Evolutionary conservation across 2,113 vertebrate species (phyloP), one percentile per base, ranked within the genome.

Genomic region (Merops nubicus): DNA sequence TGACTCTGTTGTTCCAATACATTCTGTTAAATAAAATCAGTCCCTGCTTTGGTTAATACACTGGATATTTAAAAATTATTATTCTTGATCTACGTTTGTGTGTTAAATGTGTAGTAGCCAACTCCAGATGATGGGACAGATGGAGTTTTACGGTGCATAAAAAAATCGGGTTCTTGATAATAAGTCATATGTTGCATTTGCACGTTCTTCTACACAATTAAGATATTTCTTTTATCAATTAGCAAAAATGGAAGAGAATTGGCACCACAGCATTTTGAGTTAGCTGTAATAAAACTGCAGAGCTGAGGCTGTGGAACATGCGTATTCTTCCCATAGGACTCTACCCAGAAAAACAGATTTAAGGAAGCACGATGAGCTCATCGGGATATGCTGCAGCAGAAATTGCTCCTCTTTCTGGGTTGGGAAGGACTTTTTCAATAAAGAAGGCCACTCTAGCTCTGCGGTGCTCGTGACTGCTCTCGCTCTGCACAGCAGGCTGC

Each of bases 71-170:
- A 78, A 96, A 92, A 93, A 28, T 62, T 95, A 56, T 70, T 94
- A 90, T 91, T 95, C 85, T 92, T 91, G 82, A 60, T 95, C 65
- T 86, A 69, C 21, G 1, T 91, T 90, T 81, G 22, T 89, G 80
- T 92, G 76, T 69, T 96, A 94, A 47, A 85, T 54, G 68, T 94
- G 50, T 73, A 94, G 73, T 94, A 96, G 95, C 97, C 96, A 97
- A 91, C 91, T 97, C 89, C 94, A 96, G 95, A 97, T 95, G 97
- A 97, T 0, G 5, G 90, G 94, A 97, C 97, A 97, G 97, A 97
- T 96, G 95, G 97, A 97, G 86, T 95, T 97, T 93, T 93, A 96
- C 59, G 50, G 84, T 82, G 70, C 88, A 87, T 82, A 68, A 92
- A 96, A 93, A 95, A 96, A 92, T 6, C 9, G 9, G 76, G 88